Evolutionary conservation across 2,888 invertebrate genomes (phyloP).

Genomic region (Acanthacorydalis orientalis): DNA sequence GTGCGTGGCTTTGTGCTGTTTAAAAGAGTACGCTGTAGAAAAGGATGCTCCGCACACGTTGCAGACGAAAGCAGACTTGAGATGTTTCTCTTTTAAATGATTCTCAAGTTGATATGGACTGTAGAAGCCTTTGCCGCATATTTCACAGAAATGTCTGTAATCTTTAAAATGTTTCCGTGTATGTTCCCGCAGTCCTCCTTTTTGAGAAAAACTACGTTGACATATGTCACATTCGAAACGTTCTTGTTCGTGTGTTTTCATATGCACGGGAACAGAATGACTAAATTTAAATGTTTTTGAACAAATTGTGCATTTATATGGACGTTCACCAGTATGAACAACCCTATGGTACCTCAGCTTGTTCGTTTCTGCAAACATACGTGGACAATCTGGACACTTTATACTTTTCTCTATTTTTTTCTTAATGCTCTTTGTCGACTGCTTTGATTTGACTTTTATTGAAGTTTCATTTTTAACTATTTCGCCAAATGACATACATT

Average conservation of each 20-base stretch:
- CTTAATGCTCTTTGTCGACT: no score
- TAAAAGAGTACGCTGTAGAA: background rate
- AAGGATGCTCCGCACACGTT: background rate
- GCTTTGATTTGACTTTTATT: no score
- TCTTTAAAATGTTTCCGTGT: background rate
- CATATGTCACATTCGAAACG: background rate
- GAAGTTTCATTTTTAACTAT: no score
- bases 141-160: background rate
- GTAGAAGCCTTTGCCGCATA: background rate
- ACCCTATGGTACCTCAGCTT: background rate
- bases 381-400: background rate
- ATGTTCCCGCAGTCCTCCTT: background rate
- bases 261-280: background rate
- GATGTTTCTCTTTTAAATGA: background rate
- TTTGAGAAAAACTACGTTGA: background rate
- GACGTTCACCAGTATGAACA: background rate
- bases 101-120: background rate
- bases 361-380: background rate
- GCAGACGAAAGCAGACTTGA: background rate
- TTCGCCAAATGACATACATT: no score
- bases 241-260: background rate
- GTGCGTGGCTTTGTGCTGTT: background rate
- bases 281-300: constrained; percentile 5
- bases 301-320: constrained; percentile 1
- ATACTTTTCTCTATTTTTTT: no score